These are phyloP conservation scores for Yasuhikotakia modesta DNA, from an alignment of 2,797 vertebrate genomes.

Conservation along the genomic window DNA sequence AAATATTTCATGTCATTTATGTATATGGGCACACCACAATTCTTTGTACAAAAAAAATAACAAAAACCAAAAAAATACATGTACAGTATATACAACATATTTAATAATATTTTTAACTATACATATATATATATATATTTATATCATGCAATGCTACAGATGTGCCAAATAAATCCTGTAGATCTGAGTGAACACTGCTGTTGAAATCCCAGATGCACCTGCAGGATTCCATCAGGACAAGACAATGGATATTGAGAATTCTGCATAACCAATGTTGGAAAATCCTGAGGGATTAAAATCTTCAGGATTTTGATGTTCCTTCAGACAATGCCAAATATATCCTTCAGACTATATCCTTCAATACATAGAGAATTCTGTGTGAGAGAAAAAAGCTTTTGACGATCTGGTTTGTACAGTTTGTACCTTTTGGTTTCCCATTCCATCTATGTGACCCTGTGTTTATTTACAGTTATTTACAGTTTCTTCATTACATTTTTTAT, in stretches of 20 bases:
- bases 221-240: not conserved
- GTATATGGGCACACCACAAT: too few relatives aligned
- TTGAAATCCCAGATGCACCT: slow-evolving; percentile 4
- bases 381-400: not conserved
- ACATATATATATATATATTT: too few relatives aligned
- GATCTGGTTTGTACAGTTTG: not conserved
- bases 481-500: not conserved
- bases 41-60: too few relatives aligned
- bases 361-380: not conserved
- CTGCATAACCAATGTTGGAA: slow-evolving; percentile 16
- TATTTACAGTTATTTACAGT: not conserved
- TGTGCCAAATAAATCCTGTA: slow-evolving; percentile 16
- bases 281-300: slow-evolving; percentile 13
- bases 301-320: slow-evolving; percentile 14
- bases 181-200: slow-evolving; percentile 20
- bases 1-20: too few relatives aligned
- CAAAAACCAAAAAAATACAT: too few relatives aligned
- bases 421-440: not conserved
- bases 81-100: too few relatives aligned
- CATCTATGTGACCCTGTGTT: not conserved
- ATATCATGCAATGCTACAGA: not conserved
- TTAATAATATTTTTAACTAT: too few relatives aligned
- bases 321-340: not conserved
- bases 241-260: not conserved
- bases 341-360: too few relatives aligned